These are phyloP conservation scores for Rynchops niger DNA, from an alignment of 2,113 vertebrate genomes.

Conservation along the genomic window DNA sequence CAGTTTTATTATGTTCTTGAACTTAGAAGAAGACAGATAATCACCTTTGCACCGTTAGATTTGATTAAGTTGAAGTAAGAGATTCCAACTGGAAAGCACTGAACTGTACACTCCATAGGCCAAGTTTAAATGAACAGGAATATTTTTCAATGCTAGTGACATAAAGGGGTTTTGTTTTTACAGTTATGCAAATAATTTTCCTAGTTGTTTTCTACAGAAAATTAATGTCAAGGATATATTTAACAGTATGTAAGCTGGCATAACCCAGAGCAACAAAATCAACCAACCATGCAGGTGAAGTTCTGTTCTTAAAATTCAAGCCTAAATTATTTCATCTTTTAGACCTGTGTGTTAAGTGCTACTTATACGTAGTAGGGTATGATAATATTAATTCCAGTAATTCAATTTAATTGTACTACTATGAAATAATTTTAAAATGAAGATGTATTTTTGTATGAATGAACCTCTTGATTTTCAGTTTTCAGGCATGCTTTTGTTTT, in stretches of 20 bases:
- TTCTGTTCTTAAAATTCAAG: neutral
- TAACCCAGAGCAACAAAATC: neutral
- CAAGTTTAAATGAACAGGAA: neutral
- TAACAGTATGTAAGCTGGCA: neutral
- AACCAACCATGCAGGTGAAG: neutral
- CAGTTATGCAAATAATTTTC: neutral
- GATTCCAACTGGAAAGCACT: neutral
- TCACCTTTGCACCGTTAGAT: neutral
- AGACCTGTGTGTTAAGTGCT: neutral
- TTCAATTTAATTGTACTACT: neutral
- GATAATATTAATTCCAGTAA: neutral
- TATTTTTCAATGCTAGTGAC: neutral
- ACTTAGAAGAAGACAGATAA: neutral
- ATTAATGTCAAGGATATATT: neutral
- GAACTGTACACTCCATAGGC: neutral
- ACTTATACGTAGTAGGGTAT: neutral
- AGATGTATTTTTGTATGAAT: neutral
- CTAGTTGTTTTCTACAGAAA: neutral
- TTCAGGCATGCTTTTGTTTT: neutral
- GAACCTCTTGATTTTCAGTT: neutral
- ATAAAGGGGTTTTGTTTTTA: neutral
- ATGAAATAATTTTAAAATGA: neutral
- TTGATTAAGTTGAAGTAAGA: slow-evolving; percentile 6
- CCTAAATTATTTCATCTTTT: neutral
- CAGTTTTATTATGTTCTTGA: neutral